phyloP scores from a whole-genome alignment of 2,888 invertebrate genomes.

The Rhopalosiphum nymphaeae region DNA sequence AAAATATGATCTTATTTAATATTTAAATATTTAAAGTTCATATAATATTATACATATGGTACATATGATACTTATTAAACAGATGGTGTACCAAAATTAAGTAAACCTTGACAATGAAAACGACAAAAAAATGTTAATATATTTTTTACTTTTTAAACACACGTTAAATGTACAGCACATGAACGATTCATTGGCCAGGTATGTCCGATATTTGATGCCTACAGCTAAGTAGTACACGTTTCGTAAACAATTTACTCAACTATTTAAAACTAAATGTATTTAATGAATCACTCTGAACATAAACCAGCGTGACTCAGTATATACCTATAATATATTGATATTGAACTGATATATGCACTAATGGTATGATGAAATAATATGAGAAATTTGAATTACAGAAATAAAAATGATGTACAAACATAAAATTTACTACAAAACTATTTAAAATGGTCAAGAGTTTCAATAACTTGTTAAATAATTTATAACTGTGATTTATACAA shows the following conservation, averaged over 20 bases:
- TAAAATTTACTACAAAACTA: neutral
- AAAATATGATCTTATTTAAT: neutral
- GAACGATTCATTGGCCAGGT: neutral
- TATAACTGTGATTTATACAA: neutral
- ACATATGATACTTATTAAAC: neutral
- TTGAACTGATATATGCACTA: neutral
- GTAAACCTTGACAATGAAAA: neutral
- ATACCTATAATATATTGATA: neutral
- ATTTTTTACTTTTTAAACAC: neutral
- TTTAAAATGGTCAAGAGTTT: neutral
- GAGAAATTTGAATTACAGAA: neutral
- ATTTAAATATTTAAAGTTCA: neutral
- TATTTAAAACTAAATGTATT: slow-evolving; percentile 3
- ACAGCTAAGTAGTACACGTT: neutral
- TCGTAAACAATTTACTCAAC: neutral
- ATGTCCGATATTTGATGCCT: neutral
- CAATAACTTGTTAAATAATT: neutral
- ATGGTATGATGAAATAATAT: neutral
- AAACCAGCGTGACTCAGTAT: neutral
- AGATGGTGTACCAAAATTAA: neutral
- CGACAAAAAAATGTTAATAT: neutral
- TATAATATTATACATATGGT: neutral
- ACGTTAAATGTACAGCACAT: neutral
- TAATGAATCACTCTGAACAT: neutral
- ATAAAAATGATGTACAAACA: neutral